A percentile compares a stretch with the other conserved stretches of the same genome.
These are phyloP conservation scores for Monopterus albus DNA, from an alignment of 2,113 vertebrate species.

Conservation along the genomic window DNA sequence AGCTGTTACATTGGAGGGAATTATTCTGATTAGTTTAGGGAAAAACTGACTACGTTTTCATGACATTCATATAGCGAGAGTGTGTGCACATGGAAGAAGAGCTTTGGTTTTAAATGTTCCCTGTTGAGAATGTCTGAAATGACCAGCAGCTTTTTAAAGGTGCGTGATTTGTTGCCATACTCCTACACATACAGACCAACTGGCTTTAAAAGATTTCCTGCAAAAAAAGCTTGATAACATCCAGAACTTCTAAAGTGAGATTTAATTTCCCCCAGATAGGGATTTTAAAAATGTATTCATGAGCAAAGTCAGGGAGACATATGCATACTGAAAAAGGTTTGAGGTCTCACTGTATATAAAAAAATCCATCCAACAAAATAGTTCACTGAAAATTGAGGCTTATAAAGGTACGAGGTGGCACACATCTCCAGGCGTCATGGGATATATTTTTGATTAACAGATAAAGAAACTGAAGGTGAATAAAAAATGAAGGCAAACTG, in stretches of 20 bases:
- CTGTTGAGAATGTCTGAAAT: conserved; percentile 52
- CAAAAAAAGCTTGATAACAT: conserved; percentile 54
- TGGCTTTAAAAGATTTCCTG: conserved; percentile 30
- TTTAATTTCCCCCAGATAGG: conserved; percentile 43
- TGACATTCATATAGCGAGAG: not conserved
- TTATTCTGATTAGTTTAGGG: conserved; percentile 1
- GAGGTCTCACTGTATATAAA: conserved; percentile 17
- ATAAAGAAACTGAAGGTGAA: conserved; percentile 28
- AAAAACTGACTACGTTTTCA: too few species aligned
- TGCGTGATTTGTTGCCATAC: conserved; percentile 37
- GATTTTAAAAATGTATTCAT: conserved; percentile 55
- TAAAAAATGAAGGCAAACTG: conserved; percentile 15
- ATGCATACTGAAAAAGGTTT: conserved; percentile 12
- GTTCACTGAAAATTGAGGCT: conserved; percentile 39
- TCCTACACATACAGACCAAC: conserved; percentile 18
- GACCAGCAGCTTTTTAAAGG: conserved; percentile 47
- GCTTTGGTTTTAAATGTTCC: conserved; percentile 51
- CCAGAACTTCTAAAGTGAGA: conserved; percentile 51
- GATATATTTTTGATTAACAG: conserved; percentile 41
- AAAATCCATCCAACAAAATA: conserved; percentile 47
- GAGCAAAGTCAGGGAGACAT: conserved; percentile 54
- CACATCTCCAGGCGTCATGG: conserved; percentile 21
- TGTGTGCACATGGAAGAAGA: conserved; percentile 27
- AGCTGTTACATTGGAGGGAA: not conserved
- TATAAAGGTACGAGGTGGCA: conserved; percentile 31